Evolutionary conservation across 2,888 invertebrate genomes (phyloP), one percentile per base, ranked within the genome.

Genomic region (Agriopis marginaria): DNA sequence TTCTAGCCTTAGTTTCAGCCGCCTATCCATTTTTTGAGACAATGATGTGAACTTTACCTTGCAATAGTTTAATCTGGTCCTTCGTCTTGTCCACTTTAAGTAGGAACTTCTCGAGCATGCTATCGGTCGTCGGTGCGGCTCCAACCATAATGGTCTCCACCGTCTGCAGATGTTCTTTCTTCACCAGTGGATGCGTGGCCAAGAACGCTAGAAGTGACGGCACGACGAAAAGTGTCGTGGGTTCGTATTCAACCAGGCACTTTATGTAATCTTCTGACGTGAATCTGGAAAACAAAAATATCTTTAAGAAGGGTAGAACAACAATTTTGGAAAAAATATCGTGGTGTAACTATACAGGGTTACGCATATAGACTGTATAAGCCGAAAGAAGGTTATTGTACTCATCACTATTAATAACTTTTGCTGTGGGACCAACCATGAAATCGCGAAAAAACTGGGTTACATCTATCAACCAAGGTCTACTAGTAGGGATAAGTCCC

Each of bases 151-250:
- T 94, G 4, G 94, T 93, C 66, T 95, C 94, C 0, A 98, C 90
- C 0, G 95, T 95, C 39, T 95, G 91, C 60, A 98, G 86, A 79
- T 97, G 96, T 67, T 96, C 96, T 74, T 95, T 94, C 61, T 95
- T 95, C 7, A 97, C 96, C 44, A 95, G 87, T 0, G 97, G 97
- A 86, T 97, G 96, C 17, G 96, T 96, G 0, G 96, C 96, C 68
- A 98, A 86, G 87, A 97, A 97, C 3, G 97, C 92, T 17, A 97
- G 88, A 8, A 98, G 90, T 0, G 97, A 97, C 0, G 98, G 97
- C 1, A 97, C 98, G 3, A 97, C 95, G 80, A 96, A 96, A 32
- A 97, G 80, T 1, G 95, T 92, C 0, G 95, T 95, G 0, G 97
- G 96, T 81, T 94, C 89, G 82, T 96, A 95, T 76, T 95, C 94